Conservation (phyloP, 30 jellyfish, hydroid and myxozoan species). For the Aurelia aurita region DNA sequence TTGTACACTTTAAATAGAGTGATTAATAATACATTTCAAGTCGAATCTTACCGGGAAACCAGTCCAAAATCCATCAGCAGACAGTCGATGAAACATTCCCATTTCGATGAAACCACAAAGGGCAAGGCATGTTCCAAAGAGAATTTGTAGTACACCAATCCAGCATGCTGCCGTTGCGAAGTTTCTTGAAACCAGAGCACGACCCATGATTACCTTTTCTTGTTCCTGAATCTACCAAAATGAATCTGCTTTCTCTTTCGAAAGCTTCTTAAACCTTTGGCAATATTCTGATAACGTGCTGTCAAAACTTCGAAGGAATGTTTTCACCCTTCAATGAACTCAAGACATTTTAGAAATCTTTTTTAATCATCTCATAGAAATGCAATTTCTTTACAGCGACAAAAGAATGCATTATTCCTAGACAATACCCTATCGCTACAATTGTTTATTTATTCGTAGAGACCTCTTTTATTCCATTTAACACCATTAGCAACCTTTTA, state of each 20-base stretch:
- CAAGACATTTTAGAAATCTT: slow-evolving; percentile 9
- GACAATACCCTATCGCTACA: no score
- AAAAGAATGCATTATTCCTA: background rate
- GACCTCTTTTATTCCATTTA: no score
- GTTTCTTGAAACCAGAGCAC: slow-evolving; percentile 38
- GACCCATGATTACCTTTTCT: slow-evolving; percentile 33
- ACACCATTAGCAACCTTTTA: no score
- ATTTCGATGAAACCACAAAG: slow-evolving; percentile 82
- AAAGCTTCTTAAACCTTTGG: no score
- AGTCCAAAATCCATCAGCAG: slow-evolving; percentile 89
- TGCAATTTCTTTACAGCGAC: background rate
- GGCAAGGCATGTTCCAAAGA: slow-evolving; percentile 82
- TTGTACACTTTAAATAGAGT: no score
- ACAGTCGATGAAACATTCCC: slow-evolving; percentile 67
- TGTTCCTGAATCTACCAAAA: no score
- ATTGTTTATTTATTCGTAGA: background rate
- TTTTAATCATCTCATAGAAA: background rate
- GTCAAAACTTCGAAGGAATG: background rate
- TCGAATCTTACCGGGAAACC: slow-evolving; percentile 77
- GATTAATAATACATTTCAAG: no score
- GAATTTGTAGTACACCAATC: slow-evolving; percentile 73
- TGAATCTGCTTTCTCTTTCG: no score
- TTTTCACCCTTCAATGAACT: background rate
- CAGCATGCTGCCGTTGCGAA: slow-evolving; percentile 44
- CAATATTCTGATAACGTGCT: no score